Evolutionary conservation across 2,888 invertebrate species (phyloP), one percentile per base, ranked within the genome.

Genomic region (Archips crataeganus): DNA sequence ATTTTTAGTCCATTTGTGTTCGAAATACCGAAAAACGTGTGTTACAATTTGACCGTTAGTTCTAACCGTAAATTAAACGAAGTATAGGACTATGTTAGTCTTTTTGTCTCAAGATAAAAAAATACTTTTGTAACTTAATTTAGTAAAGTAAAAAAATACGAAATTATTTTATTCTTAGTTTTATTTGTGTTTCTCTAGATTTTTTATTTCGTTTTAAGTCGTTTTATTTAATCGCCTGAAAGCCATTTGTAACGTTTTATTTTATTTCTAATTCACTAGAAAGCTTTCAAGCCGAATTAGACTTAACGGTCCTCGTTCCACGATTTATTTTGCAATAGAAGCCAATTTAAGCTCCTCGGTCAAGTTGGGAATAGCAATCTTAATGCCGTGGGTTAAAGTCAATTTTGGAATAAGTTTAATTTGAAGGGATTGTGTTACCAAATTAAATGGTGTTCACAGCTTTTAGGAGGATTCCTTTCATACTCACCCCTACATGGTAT

Each of bases 401-500:
- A 42, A 60, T n/a, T 61, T 69, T 74, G 3, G 54, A 6, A 15
- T 64, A 15, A 8, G 15, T 32, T 42, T 0, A 34, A 32, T 65
- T 47, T 42, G 45, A 61, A 42, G 65, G 64, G 61, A 61, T 74
- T 64, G 65, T 65, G 57, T 74, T 70, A 65, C 70, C 61, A 73
- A 75, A 75, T 75, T 75, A 75, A 76, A 71, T 75, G 68, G 61
- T 76, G 77, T 76, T 77, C 76, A 76, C 75, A 75, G 75, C 74
- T 72, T 69, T 75, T 65, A 76, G 68, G 57, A 61, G 75, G 70
- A 77, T 76, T 76, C 76, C 76, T 75, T 74, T 72, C 75, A 75
- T 71, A 63, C 65, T 65, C n/a, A 42, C 42, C 67, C 69, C 49
- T 64, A 74, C 70, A 74, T 64, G 65, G 69, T 51, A 74, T 74